Conservation (phyloP, 2,888 invertebrate species). For the Acleris laterana region DNA sequence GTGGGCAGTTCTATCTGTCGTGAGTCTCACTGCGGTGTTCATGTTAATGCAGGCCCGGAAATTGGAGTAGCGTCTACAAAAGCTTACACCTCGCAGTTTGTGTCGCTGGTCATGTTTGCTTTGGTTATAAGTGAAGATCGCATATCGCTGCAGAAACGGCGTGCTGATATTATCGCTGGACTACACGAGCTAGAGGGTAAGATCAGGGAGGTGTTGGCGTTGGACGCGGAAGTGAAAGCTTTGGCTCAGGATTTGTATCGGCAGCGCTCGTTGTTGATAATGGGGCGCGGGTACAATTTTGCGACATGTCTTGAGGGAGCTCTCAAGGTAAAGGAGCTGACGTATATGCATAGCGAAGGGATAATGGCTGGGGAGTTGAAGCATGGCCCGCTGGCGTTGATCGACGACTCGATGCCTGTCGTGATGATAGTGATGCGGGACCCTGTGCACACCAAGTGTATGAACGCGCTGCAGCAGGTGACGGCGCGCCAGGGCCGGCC, state of each 20-base stretch:
- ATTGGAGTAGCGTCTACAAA: constrained; percentile 99
- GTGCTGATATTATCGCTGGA: constrained; percentile 95
- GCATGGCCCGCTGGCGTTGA: constrained; percentile 98
- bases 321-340: constrained; percentile 99
- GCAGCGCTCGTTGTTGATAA: constrained; percentile 97
- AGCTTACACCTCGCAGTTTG: constrained; percentile 99
- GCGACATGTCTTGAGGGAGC: constrained; percentile 99
- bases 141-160: constrained; percentile 93
- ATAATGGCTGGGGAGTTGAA: constrained; percentile 99
- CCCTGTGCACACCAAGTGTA: constrained; percentile 97
- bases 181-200: constrained; percentile 93
- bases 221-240: constrained; percentile 93
- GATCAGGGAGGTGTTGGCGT: constrained; percentile 94
- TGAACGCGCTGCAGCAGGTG: constrained; percentile 99
- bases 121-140: constrained; percentile 99
- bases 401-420: constrained; percentile 99
- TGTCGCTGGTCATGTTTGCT: constrained; percentile 99
- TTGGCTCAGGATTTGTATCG: constrained; percentile 95
- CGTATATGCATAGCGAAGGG: constrained; percentile 99
- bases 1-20: constrained; percentile 99
- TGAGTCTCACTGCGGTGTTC: constrained; percentile 99
- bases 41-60: constrained; percentile 99
- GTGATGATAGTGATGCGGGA: constrained; percentile 99
- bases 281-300: constrained; percentile 99
- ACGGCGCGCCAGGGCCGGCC: constrained; percentile 96